These are phyloP conservation scores for Silurus asotus DNA, from an alignment of 2,113 vertebrate genomes.

Conservation along the genomic window DNA sequence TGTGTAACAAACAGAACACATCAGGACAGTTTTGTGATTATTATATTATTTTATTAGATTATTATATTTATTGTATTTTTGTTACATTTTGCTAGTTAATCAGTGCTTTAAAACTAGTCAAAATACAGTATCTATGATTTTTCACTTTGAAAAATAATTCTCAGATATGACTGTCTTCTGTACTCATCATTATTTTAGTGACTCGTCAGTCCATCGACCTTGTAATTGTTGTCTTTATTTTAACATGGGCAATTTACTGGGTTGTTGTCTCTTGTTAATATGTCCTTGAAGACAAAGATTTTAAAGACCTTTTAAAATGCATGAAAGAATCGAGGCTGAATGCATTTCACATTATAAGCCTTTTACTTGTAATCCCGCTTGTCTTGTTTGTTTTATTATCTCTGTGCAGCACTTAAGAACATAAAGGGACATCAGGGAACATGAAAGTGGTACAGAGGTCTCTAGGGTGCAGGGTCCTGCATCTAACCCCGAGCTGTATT, in stretches of 20 bases:
- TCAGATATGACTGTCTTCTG: slow-evolving; percentile 6
- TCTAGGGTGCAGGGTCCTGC: background rate
- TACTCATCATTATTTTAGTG: background rate
- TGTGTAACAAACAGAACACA: background rate
- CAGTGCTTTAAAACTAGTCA: background rate
- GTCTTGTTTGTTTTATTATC: slow-evolving; percentile 27
- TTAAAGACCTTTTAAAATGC: slow-evolving; percentile 20
- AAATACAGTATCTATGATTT: background rate
- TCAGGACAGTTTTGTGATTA: background rate
- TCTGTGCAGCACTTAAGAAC: slow-evolving; percentile 26
- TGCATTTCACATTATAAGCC: slow-evolving; percentile 7
- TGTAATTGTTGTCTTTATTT: background rate
- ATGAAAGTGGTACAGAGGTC: slow-evolving; percentile 27
- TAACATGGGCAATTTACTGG: slow-evolving; percentile 1
- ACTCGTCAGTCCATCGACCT: background rate
- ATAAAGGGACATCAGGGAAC: slow-evolving; percentile 19
- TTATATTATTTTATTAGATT: background rate
- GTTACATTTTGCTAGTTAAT: background rate
- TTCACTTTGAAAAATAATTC: background rate
- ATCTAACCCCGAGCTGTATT: slow-evolving; percentile 2
- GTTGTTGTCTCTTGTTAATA: slow-evolving; percentile 8
- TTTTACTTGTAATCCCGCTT: slow-evolving; percentile 25
- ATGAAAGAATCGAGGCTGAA: background rate
- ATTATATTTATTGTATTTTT: background rate
- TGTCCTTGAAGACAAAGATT: slow-evolving; percentile 26